A percentile compares a stretch with the other conserved stretches of the same genome.
Conservation (phyloP, 2,888 invertebrate species). For the Brachyptera risi region DNA sequence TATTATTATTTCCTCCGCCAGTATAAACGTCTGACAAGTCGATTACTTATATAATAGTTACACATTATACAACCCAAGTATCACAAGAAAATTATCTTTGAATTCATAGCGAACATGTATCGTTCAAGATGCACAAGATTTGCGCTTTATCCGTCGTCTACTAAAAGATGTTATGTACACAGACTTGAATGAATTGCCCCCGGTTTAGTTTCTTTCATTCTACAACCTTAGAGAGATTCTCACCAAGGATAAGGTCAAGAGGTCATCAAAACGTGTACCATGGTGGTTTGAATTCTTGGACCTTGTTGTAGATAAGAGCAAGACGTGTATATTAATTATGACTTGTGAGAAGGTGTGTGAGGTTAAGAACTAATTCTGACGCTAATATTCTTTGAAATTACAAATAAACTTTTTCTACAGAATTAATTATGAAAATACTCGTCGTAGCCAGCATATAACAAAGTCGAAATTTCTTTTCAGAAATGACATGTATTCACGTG, state of each 20-base stretch:
- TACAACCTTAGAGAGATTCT: not conserved
- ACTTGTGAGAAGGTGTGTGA: too few species aligned
- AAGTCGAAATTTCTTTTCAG: too few species aligned
- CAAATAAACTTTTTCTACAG: too few species aligned
- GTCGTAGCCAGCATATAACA: too few species aligned
- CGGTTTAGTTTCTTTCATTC: conserved; percentile 16
- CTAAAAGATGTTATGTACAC: not conserved
- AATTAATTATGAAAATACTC: too few species aligned
- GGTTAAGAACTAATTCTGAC: too few species aligned
- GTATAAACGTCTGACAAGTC: too few species aligned
- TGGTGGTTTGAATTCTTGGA: not conserved
- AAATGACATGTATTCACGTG: too few species aligned
- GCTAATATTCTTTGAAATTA: too few species aligned
- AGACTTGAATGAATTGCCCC: conserved; percentile 12
- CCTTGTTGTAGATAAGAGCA: not conserved
- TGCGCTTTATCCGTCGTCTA: conserved; percentile 7
- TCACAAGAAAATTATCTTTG: too few species aligned
- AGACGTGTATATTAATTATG: conserved; percentile 1
- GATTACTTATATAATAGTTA: too few species aligned
- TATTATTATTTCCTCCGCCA: too few species aligned
- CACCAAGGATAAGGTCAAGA: not conserved
- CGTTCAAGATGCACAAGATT: not conserved
- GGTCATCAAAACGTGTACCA: not conserved
- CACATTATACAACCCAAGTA: not conserved
- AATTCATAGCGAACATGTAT: not conserved